Base-by-base conservation (phyloP, 2,113 vertebrate genomes). In the Hippocampus barbouri region DNA sequence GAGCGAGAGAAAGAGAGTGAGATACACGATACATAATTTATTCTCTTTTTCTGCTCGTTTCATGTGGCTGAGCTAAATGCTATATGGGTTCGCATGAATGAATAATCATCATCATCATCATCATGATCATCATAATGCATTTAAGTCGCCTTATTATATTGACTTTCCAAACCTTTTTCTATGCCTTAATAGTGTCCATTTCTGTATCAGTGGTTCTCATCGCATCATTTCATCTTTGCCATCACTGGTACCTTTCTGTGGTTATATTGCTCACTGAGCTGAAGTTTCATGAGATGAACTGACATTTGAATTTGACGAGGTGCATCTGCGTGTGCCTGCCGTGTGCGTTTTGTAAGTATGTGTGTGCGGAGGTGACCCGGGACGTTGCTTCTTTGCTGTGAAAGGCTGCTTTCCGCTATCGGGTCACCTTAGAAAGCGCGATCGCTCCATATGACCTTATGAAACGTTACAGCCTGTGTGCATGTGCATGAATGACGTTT, bases 391-490 rank as follows among this genome's bases (percentile, higher is more conserved):
- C 85, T 81, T 86, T 38, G 76, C 79, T 61, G 78, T 87, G 81
- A 88, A 86, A 88, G 78, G 80, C 72, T 87, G 66, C 74, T 73
- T 69, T 71, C 64, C 47, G 38, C 57, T 63, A 1, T 1, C 34
- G 67, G 79, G 83, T 89, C 85, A 89, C 89, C 85, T 87, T 89
- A 81, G 81, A 64, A 72, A 61, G 51, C 63, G 56, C n/a, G 45
- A 61, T 68, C 77, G 71, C 73, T 75, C 82, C 72, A 77, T 79
- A 76, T 79, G 76, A 41, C 76, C 80, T 60, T 85, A 70, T 86
- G 80, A 88, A 87, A 87, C 47, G 64, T 86, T 78, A 79, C 73
- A 8, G 80, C 74, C 63, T 16, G 16, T 16, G 73, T 27, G 64
- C 38, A 25, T 47, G 63, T 47, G 63, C n/a, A 18, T 47, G 64